Base-by-base conservation (phyloP, 2,797 vertebrate genomes). In the Cossypha caffra region DNA sequence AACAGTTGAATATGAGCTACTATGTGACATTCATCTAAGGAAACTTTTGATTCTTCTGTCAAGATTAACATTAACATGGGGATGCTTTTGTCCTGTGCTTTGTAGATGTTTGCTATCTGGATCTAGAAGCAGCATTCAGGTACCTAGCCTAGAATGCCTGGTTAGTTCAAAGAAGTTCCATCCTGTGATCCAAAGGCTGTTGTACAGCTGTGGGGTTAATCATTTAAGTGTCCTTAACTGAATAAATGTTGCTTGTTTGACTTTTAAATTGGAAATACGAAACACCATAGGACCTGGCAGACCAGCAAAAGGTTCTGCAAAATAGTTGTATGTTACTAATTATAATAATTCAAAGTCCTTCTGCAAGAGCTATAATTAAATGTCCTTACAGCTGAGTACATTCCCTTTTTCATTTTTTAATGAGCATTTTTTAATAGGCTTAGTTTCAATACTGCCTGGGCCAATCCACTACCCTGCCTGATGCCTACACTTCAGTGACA, bases 281-380 rank as follows among this genome's bases (percentile, higher is more conserved):
- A 74, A 88, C 85, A 93, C n/a, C 3, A 3, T 68, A 86, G 63
- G 91, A 94, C 38, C 43, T 92, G 91, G 66, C 90, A 71, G 45
- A 55, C 59, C 5, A 55, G 14, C 40, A 75, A 95, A 87, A 95
- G 71, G 33, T 73, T 94, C 86, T 73, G 58, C 40, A 91, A 97
- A 97, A 92, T 69, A 88, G 38, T 77, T 82, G 59, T 57, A 35
- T 77, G 54, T 67, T 91, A 59, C 77, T 92, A 79, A 96, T 95
- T 95, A 93, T 94, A 95, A 96, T 96, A 95, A 97, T 94, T 96
- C 73, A 64, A 88, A 95, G 74, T 83, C 76, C 74, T 97, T 68
- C 52, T 52, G 38, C 24, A 86, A 63, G 67, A 80, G 16, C 52
- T 96, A 20, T 87, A 96, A 97, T 96, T 97, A 97, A 93, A 87